phyloP scores from a whole-genome alignment of 2,113 vertebrate genomes.

The Myiopsitta monachus region DNA sequence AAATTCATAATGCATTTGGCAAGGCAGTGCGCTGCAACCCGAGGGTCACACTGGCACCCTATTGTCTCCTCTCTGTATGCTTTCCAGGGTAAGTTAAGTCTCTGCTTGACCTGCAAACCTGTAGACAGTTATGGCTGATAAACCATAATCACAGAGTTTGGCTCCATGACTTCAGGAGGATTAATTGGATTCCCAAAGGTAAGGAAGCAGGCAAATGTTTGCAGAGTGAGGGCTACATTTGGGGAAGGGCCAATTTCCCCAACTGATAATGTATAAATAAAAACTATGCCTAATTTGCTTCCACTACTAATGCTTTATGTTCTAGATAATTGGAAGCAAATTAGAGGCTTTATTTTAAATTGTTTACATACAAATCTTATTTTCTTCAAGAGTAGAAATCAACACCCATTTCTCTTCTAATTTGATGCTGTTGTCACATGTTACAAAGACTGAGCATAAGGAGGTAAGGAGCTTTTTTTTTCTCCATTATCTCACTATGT shows the following conservation, averaged over 20 bases:
- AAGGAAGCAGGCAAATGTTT: conserved; percentile 5
- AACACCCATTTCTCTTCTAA: conserved; percentile 54
- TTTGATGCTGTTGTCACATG: conserved; percentile 58
- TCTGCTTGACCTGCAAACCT: background rate
- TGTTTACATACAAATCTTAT: conserved; percentile 68
- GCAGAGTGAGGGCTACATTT: background rate
- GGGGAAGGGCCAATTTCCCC: conserved; percentile 26
- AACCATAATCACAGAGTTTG: background rate
- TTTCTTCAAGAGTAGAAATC: conserved; percentile 67
- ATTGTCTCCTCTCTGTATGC: background rate
- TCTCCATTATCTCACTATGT: conserved; percentile 48
- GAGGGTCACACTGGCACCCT: background rate
- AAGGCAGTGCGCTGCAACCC: background rate
- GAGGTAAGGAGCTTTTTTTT: background rate
- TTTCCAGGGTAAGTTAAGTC: background rate
- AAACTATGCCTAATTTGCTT: conserved; percentile 39
- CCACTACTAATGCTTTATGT: conserved; percentile 40
- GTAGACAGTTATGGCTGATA: background rate
- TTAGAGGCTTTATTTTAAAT: conserved; percentile 69
- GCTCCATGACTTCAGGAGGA: background rate
- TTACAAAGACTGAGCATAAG: conserved; percentile 58
- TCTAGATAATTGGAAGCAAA: conserved; percentile 43
- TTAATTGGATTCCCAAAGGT: conserved; percentile 20
- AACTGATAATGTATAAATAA: conserved; percentile 31
- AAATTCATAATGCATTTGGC: background rate